Base-by-base conservation (phyloP, 2,888 invertebrate genomes). In the Chromoteleia sp. region DNA sequence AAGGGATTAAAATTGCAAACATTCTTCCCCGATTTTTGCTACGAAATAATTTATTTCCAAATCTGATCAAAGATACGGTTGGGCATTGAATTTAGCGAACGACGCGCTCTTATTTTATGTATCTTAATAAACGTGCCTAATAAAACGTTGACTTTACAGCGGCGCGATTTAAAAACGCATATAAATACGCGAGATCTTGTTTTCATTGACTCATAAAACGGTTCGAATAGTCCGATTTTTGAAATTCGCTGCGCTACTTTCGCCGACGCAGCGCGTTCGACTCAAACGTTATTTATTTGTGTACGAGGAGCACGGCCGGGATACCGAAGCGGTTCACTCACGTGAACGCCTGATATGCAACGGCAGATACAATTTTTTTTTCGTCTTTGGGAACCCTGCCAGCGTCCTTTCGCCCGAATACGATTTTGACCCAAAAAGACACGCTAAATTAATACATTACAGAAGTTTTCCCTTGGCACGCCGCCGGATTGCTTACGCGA, bases 391-490 rank as follows among this genome's bases (percentile, higher is more conserved):
- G 88, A 89, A 86, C 73, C 77, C 80, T 86, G 89, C 89, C 90
- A 90, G 79, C 77, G 58, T 75, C 68, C 84, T 85, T 83, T 82
- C 85, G 84, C 81, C 86, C 84, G 84, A 85, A 88, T 88, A 88
- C 86, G 84, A 84, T 86, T 83, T 84, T 89, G 90, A 90, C 89
- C 89, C 87, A 90, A 91, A 91, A 91, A 90, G 87, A 85, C 86
- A 87, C 86, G 87, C 88, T 89, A 89, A 90, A 91, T 91, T 91
- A 91, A 91, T 91, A 89, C 90, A 90, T 90, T 88, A 88, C 87
- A 82, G 83, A 85, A 86, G 84, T 86, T 85, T 86, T 85, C 75
- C 73, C 81, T 88, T 90, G 91, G 89, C 90, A 87, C 84, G 36
- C 68, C 82, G 89, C 90, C 90, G 91, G 90, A 90, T 89, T 82